Conservation (phyloP, 2,113 vertebrate species). For the Varanus komodoensis region DNA sequence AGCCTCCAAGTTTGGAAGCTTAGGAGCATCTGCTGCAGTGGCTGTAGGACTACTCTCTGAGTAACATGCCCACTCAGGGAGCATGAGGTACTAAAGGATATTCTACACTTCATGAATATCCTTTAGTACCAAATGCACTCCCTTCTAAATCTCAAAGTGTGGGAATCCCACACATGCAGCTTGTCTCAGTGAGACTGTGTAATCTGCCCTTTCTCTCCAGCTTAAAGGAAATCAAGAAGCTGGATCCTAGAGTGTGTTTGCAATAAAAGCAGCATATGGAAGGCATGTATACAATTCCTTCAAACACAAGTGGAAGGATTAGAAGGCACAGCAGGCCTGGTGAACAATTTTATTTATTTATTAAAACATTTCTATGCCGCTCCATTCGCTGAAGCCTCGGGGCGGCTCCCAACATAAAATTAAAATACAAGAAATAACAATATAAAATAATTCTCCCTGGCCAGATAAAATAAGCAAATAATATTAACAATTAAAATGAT, state of each 20-base stretch:
- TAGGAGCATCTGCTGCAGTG: too few species aligned
- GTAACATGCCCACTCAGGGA: not conserved
- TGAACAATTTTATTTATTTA: not conserved
- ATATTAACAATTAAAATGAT: too few species aligned
- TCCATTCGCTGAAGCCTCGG: too few species aligned
- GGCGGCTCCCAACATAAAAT: too few species aligned
- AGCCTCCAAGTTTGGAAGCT: too few species aligned
- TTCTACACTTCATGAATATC: not conserved
- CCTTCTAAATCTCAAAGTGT: not conserved
- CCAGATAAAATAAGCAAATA: too few species aligned
- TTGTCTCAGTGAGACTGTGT: not conserved
- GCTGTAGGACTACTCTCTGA: not conserved
- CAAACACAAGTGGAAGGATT: not conserved
- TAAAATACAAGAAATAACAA: too few species aligned
- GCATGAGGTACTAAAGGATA: not conserved
- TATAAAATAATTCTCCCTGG: too few species aligned
- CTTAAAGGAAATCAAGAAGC: constrained; percentile 27
- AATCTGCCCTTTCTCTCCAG: not conserved
- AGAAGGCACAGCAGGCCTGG: not conserved
- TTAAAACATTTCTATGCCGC: too few species aligned
- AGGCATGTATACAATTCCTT: constrained; percentile 6
- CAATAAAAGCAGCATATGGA: not conserved
- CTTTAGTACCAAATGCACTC: constrained; percentile 31
- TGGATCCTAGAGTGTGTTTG: not conserved
- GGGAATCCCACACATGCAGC: constrained; percentile 12